Evolutionary conservation across 2,797 vertebrate genomes (phyloP).

Genomic region (Sciurus vulgaris): DNA sequence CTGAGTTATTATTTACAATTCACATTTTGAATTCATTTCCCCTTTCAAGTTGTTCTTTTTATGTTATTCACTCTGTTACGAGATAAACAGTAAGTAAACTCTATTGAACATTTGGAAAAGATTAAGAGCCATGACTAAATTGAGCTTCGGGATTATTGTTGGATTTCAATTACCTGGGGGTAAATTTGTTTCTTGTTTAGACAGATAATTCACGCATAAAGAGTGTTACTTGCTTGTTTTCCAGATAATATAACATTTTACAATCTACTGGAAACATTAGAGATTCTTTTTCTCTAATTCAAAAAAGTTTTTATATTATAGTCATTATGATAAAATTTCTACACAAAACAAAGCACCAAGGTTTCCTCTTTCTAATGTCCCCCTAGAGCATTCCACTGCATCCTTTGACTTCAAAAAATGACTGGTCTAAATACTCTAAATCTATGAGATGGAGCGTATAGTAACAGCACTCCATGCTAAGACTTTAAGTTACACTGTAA

Average conservation of each 20-base stretch:
- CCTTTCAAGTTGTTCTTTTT: slow-evolving; percentile 41
- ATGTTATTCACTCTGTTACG: background rate
- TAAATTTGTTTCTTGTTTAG: slow-evolving; percentile 30
- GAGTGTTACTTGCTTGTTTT: background rate
- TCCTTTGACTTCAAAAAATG: background rate
- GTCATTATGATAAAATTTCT: background rate
- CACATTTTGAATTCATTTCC: slow-evolving; percentile 3
- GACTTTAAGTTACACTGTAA: background rate
- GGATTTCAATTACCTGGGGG: slow-evolving; percentile 20
- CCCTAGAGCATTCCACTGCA: background rate
- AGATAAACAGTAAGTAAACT: background rate
- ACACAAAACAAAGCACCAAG: background rate
- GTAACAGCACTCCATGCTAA: background rate
- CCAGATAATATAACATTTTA: background rate
- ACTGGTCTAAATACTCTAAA: background rate
- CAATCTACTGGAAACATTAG: background rate
- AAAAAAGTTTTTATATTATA: background rate
- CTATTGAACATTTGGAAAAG: background rate
- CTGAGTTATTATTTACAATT: background rate
- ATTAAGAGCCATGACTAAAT: background rate
- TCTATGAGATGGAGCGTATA: background rate
- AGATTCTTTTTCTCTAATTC: background rate
- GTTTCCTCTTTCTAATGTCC: background rate
- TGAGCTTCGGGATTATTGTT: background rate
- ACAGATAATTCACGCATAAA: slow-evolving; percentile 4